Base-by-base conservation (phyloP, 2,888 invertebrate species). In the Diabrotica balteata region DNA sequence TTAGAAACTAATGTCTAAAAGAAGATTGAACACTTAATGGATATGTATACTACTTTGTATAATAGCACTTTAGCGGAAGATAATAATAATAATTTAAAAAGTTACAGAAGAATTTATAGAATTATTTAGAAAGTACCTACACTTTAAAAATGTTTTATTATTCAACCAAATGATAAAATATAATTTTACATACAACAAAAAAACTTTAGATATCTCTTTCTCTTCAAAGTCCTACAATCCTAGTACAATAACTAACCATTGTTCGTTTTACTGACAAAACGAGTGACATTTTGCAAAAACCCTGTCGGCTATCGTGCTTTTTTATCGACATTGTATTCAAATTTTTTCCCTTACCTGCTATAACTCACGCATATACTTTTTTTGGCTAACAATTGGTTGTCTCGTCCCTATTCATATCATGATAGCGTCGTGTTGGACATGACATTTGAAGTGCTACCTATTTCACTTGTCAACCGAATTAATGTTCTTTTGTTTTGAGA, bases 391-490 rank as follows among this genome's bases (percentile, higher is more conserved):
- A 64, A 57, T 59, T 62, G 68, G 58, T 57, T 68, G 67, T 63
- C 58, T 59, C 43, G 53, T 54, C 57, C 58, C 68, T 59, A 66
- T 64, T 66, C 53, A 50, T 49, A 59, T 59, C 58, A 63, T 68
- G 68, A 71, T 69, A 60, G 57, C 62, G 52, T 69, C 59, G 71
- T 67, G 67, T 71, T 71, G 69, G 54, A 69, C 65, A 55, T 69
- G 71, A 67, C 71, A 69, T 69, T 64, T 69, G 69, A 73, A 71
- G 73, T 73, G 70, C 70, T 67, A 73, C 68, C 69, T 73, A 63
- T 71, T 69, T 70, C 67, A 67, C 66, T 58, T 72, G 70, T 69
- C 71, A 66, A 59, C 67, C 42, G 54, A 69, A 71, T 71, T 71
- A 67, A 72, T 73, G 72, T 58, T 55, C 60, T 50, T 67, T 72